Evolutionary conservation across 2,113 vertebrate species (phyloP), one percentile per base, ranked within the genome.

Genomic region (Oncorhynchus mykiss): DNA sequence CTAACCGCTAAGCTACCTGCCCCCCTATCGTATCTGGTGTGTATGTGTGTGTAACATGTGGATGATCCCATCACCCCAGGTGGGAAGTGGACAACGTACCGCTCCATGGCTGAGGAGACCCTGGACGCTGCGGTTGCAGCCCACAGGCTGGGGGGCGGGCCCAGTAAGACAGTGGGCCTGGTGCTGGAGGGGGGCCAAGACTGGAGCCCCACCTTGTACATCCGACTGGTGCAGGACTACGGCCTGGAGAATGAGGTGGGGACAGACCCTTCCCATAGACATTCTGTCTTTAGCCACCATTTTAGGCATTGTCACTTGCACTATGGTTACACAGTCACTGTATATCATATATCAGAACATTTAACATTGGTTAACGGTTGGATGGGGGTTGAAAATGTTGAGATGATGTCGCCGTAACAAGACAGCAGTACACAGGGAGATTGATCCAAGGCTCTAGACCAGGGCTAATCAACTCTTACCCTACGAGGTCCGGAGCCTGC

Each of bases 11-110:
- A 45, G 39, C 39, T 45, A 45, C 9, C 39, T 45, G 8, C 39
- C 39, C 39, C 2, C 39, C 39, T 45, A 12, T 45, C 9, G 9
- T 45, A 45, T 45, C 9, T 12, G 39, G 39, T 72, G 70, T 67
- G 48, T 67, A 22, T 73, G 18, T 65, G 29, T 80, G 85, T 81
- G 1, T 62, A 22, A 62, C 16, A 62, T 22, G n/a, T 22, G 7
- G 59, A 62, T 22, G n/a, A 62, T 62, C 20, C 16, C n/a, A n/a
- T 62, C 18, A 62, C 59, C 59, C 5, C 59, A 62, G 59, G 98
- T 69, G 98, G 98, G 29, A 99, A 99, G 90, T 99, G 98, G 98
- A 99, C 98, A 0, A 99, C 98, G 0, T 99, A 99, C 80, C 95
- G 97, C 1, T 90, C 96, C 39, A 99, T 99, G 98, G 97, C 97